Percentiles rank a stretch among this genome's conserved stretches.
These are phyloP conservation scores for Mesocentrotus franciscanus DNA, from an alignment of 53 echinoderm and acorn worm genomes.

Conservation along the genomic window DNA sequence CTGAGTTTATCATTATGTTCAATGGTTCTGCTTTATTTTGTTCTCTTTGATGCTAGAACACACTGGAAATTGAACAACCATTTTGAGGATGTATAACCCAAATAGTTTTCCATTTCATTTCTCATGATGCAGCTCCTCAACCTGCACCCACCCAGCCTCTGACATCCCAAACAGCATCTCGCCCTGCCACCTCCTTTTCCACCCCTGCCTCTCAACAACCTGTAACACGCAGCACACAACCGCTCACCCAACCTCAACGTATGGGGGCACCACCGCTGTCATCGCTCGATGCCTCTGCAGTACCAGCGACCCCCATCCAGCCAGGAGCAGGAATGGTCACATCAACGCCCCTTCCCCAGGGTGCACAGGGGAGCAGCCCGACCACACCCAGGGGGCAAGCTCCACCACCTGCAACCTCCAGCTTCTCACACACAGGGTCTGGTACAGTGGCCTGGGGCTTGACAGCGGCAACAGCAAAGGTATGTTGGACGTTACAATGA, in stretches of 20 bases:
- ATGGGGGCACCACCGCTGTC: not conserved
- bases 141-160: not conserved
- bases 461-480: slow-evolving; percentile 65
- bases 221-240: not conserved
- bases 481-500: not conserved
- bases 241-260: not conserved
- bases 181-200: not conserved
- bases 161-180: not conserved
- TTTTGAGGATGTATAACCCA: too few species aligned
- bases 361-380: not conserved
- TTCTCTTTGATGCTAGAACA: too few species aligned
- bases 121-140: not conserved
- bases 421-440: slow-evolving; percentile 81
- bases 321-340: slow-evolving; percentile 10
- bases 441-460: slow-evolving; percentile 91
- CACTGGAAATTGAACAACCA: too few species aligned
- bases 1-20: too few species aligned
- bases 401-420: slow-evolving; percentile 70
- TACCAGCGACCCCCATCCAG: slow-evolving; percentile 9
- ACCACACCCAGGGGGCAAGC: slow-evolving; percentile 31
- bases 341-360: not conserved
- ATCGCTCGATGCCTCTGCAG: not conserved
- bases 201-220: slow-evolving; percentile 6
- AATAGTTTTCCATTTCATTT: not conserved
- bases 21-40: too few species aligned